Conservation (phyloP, 2,113 vertebrate species). For the Lagopus leucura region DNA sequence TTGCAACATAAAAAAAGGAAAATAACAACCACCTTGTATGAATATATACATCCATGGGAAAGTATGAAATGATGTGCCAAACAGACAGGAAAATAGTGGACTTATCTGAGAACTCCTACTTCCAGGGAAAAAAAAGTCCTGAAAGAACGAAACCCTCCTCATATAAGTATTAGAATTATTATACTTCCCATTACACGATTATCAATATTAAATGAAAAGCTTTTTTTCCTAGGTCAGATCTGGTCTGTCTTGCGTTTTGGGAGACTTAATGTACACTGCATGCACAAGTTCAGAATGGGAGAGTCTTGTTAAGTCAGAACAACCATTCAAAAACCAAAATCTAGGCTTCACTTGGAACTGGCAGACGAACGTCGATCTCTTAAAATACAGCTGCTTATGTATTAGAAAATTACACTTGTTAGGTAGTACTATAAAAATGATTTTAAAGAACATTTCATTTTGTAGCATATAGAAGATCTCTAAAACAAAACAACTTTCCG, state of each 20-base stretch:
- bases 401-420: neutral
- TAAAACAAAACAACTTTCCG: neutral
- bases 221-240: neutral
- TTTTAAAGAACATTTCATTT: neutral
- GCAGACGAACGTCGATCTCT: neutral
- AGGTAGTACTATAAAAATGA: neutral
- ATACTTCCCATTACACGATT: neutral
- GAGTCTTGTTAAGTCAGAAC: neutral
- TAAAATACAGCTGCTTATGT: neutral
- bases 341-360: neutral
- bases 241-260: neutral
- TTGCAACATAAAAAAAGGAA: neutral
- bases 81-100: neutral
- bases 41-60: neutral
- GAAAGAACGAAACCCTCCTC: neutral
- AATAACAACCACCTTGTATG: neutral
- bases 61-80: neutral
- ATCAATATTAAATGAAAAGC: neutral
- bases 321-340: neutral
- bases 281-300: neutral
- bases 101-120: neutral
- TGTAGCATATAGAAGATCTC: rapidly evolving
- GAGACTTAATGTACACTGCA: neutral
- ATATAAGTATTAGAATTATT: neutral
- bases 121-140: neutral